Evolutionary conservation across 2,113 vertebrate species (phyloP).

Genomic region (Gobio gobio): DNA sequence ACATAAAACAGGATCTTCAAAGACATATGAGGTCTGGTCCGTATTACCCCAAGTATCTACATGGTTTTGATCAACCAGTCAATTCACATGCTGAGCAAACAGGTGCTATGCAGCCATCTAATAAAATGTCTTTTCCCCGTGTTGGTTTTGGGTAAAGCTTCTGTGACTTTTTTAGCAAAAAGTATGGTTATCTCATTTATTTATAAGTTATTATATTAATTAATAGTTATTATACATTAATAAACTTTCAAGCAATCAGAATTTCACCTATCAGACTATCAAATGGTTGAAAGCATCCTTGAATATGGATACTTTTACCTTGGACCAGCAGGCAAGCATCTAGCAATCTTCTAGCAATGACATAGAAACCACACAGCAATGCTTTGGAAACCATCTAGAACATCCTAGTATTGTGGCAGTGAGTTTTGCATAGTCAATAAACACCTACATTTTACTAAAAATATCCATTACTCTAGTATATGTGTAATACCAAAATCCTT

Average conservation of each 20-base stretch:
- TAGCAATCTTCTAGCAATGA: background rate
- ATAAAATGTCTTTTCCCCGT: background rate
- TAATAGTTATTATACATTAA: background rate
- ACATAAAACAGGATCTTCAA: constrained; percentile 47
- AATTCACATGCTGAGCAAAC: constrained; percentile 21
- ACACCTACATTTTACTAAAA: background rate
- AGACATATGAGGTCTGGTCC: constrained; percentile 41
- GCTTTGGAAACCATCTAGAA: background rate
- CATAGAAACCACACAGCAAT: background rate
- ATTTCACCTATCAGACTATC: background rate
- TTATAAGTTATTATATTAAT: background rate
- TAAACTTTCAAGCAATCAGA: background rate
- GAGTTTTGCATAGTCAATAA: background rate
- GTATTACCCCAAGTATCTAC: constrained; percentile 28
- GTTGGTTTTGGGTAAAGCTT: constrained; percentile 3
- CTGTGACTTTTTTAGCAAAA: background rate
- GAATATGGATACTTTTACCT: background rate
- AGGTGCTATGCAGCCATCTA: constrained; percentile 44
- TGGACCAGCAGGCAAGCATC: background rate
- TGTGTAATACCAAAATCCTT: background rate
- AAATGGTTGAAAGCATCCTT: background rate
- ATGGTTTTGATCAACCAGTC: constrained; percentile 42
- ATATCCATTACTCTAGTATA: background rate
- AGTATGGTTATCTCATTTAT: background rate
- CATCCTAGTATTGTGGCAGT: background rate